Percentiles rank a stretch among this genome's conserved stretches.
These are phyloP conservation scores for Liopterus haemorrhoidalis DNA, from an alignment of 2,888 invertebrate species.

Conservation along the genomic window DNA sequence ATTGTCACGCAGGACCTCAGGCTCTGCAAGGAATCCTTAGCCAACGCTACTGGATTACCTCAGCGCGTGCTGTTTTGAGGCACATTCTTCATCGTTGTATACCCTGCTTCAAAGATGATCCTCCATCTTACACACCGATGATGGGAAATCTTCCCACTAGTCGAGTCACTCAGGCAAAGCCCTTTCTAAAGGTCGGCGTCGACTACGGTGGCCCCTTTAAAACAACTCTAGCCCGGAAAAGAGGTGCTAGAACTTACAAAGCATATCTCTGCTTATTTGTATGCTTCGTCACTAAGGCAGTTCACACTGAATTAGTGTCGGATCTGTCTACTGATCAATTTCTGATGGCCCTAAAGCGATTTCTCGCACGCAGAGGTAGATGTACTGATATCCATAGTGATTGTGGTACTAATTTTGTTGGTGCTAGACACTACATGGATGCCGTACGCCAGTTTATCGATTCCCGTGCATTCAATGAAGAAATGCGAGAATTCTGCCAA, in stretches of 20 bases:
- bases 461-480: too few relatives aligned
- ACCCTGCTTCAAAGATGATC: not conserved
- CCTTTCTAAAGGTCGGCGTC: not conserved
- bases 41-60: not conserved
- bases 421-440: too few relatives aligned
- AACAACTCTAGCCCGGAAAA: not conserved
- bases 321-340: too few relatives aligned
- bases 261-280: not conserved
- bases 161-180: not conserved
- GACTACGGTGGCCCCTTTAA: not conserved
- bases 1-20: not conserved
- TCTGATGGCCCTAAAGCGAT: too few relatives aligned
- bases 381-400: too few relatives aligned
- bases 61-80: constrained; percentile 1
- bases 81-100: not conserved
- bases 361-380: too few relatives aligned
- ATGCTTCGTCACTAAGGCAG: not conserved
- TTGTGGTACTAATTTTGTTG: too few relatives aligned
- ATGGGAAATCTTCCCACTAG: not conserved
- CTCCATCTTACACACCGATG: not conserved
- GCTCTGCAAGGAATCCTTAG: not conserved
- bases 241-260: not conserved
- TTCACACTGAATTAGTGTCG: too few relatives aligned
- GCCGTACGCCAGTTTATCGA: too few relatives aligned
- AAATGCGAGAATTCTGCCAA: too few relatives aligned